phyloP scores from a whole-genome alignment of 2,888 invertebrate genomes.

The Baronia brevicornis region DNA sequence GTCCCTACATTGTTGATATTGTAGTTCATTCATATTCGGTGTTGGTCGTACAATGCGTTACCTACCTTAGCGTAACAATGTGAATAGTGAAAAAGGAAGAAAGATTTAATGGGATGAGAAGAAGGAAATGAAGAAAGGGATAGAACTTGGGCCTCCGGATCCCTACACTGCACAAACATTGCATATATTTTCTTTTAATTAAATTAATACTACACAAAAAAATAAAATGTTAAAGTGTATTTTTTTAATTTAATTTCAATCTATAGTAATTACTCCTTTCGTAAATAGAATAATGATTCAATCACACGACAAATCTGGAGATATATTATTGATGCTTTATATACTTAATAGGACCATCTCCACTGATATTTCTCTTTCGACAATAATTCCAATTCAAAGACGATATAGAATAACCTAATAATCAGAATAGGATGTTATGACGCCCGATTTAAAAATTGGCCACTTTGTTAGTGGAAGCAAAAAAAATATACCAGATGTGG shows the following conservation, averaged over 20 bases:
- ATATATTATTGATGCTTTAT: slow-evolving; percentile 11
- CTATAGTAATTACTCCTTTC: too few relatives aligned
- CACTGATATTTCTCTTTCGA: not conserved
- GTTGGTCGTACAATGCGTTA: slow-evolving; percentile 22
- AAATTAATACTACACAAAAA: too few relatives aligned
- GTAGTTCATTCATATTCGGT: slow-evolving; percentile 50
- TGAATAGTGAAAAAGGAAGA: too few relatives aligned
- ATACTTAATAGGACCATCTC: slow-evolving; percentile 9
- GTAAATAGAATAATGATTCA: too few relatives aligned
- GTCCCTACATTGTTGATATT: slow-evolving; percentile 44
- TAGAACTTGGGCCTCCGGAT: too few relatives aligned
- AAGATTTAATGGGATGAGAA: too few relatives aligned
- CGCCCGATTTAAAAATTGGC: slow-evolving; percentile 29
- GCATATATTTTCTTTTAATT: too few relatives aligned
- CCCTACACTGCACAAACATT: too few relatives aligned
- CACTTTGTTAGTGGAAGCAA: slow-evolving; percentile 47
- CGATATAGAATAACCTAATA: slow-evolving; percentile 13
- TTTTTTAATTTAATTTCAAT: too few relatives aligned
- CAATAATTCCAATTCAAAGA: not conserved
- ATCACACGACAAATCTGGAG: slow-evolving; percentile 16
- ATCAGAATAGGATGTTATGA: slow-evolving; percentile 16
- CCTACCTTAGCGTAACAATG: too few relatives aligned
- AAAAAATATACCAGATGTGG: slow-evolving; percentile 69
- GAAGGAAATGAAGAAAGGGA: too few relatives aligned
- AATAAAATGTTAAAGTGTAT: too few relatives aligned